Conservation (phyloP, 2,113 vertebrate species). For the Anser cygnoides region DNA sequence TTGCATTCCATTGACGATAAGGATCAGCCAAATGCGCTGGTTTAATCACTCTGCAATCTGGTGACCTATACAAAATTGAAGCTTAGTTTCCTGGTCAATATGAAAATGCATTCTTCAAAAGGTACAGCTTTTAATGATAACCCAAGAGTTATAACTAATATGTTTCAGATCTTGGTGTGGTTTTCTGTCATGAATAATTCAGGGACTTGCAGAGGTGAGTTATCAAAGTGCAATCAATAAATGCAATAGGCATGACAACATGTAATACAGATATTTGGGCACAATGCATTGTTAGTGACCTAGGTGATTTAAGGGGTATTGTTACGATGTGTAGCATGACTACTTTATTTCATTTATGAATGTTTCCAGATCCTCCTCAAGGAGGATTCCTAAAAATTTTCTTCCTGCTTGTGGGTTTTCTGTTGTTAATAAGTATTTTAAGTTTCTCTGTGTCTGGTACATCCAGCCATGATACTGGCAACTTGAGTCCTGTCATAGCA, state of each 20-base stretch:
- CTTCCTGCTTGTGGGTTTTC: not conserved
- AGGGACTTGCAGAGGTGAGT: not conserved
- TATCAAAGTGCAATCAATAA: not conserved
- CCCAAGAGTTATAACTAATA: not conserved
- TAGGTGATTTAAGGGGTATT: not conserved
- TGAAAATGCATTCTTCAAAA: not conserved
- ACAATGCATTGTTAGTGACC: too few relatives aligned
- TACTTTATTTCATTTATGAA: not conserved
- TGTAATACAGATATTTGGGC: not conserved
- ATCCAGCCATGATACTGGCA: not conserved
- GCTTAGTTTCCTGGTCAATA: not conserved
- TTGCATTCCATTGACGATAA: not conserved
- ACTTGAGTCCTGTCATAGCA: not conserved
- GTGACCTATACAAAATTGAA: not conserved
- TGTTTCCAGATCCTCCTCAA: not conserved
- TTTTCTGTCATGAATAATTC: not conserved
- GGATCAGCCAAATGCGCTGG: not conserved
- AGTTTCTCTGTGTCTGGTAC: not conserved
- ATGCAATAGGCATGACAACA: not conserved
- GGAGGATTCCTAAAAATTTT: not conserved
- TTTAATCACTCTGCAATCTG: not conserved
- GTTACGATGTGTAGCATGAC: not conserved
- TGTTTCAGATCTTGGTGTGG: not conserved
- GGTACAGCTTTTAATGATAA: not conserved
- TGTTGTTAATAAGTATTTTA: not conserved